phyloP scores from a whole-genome alignment of 2,888 invertebrate genomes.

The Pseudanteris insignis region DNA sequence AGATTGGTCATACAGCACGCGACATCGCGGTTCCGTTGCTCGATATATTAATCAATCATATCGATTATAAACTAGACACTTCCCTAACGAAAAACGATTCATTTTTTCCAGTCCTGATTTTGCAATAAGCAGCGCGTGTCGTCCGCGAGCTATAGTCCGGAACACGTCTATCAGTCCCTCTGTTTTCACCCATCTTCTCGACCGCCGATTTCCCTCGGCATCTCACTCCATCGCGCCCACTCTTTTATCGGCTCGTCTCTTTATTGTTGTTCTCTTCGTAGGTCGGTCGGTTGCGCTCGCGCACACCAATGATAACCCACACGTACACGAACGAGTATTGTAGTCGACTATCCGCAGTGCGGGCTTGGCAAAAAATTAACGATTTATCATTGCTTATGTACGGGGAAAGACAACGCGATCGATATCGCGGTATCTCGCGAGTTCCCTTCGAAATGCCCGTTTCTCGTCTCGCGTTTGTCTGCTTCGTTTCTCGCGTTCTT shows the following conservation, averaged over 20 bases:
- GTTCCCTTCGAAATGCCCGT: constrained; percentile 39
- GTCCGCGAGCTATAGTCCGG: constrained; percentile 39
- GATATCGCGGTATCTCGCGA: constrained; percentile 45
- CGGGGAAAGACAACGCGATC: constrained; percentile 42
- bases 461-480: constrained; percentile 29
- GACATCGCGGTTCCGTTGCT: constrained; percentile 30
- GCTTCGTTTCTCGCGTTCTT: background rate
- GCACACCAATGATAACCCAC: background rate
- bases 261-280: background rate
- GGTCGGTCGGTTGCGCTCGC: background rate
- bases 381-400: constrained; percentile 46
- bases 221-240: no score
- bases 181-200: background rate
- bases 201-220: no score
- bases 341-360: constrained; percentile 45
- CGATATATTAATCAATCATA: constrained; percentile 42
- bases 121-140: constrained; percentile 43
- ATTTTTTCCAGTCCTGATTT: constrained; percentile 39
- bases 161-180: constrained; percentile 19
- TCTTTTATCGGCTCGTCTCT: background rate
- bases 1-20: no score
- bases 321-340: constrained; percentile 26
- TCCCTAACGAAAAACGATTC: constrained; percentile 37
- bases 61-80: constrained; percentile 42
- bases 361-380: constrained; percentile 45